Conservation (phyloP, 2,888 invertebrate genomes). For the Drosophila dives region DNA sequence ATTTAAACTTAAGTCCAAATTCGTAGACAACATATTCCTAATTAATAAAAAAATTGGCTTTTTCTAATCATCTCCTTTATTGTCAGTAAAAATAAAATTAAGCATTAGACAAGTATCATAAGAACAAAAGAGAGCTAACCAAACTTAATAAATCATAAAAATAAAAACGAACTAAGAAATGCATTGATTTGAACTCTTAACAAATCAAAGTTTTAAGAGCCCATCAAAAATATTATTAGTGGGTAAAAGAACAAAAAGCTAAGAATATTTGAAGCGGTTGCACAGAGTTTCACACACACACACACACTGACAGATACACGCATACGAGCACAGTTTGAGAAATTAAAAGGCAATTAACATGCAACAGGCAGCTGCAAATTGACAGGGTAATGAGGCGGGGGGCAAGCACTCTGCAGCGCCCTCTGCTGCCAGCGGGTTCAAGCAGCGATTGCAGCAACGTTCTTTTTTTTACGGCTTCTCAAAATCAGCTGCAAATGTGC, state of each 20-base stretch:
- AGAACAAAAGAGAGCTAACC: background rate
- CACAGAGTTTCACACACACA: conserved; percentile 32
- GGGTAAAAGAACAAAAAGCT: conserved; percentile 33
- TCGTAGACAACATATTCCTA: no score
- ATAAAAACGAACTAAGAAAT: background rate
- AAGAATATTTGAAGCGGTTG: conserved; percentile 29
- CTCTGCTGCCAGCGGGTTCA: conserved; percentile 56
- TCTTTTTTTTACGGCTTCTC: conserved; percentile 53
- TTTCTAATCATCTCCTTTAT: background rate
- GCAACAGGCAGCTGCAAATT: conserved; percentile 65
- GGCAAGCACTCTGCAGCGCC: conserved; percentile 32
- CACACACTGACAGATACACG: conserved; percentile 1
- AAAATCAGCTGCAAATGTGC: conserved; percentile 77
- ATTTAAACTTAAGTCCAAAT: background rate
- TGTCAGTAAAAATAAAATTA: background rate
- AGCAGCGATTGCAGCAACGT: conserved; percentile 30
- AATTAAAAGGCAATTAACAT: conserved; percentile 80
- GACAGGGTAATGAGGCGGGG: conserved; percentile 3
- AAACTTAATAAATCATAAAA: background rate
- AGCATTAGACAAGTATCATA: background rate
- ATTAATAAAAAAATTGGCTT: background rate
- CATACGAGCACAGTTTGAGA: conserved; percentile 53
- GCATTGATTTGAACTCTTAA: background rate
- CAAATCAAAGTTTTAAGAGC: background rate
- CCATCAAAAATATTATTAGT: conserved; percentile 8